Evolutionary conservation across 2,888 invertebrate species (phyloP).

Genomic region (Melanophora roralis): DNA sequence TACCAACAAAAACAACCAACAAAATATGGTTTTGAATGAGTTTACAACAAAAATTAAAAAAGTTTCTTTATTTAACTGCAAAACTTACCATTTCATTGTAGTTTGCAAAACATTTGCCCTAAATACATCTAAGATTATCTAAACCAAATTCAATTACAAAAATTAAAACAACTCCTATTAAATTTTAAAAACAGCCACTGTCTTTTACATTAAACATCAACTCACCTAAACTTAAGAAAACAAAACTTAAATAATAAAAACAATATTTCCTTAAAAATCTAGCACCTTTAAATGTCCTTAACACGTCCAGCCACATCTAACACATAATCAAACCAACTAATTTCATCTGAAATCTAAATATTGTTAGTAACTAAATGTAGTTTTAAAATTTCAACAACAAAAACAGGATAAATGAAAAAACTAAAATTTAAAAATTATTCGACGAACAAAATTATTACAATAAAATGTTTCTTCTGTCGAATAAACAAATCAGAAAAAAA

Average conservation of each 20-base stretch:
- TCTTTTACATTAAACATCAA: conserved; percentile 9
- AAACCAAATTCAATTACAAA: neutral
- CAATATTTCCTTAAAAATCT: conserved; percentile 33
- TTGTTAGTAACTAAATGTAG: conserved; percentile 49
- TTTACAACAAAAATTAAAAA: too few relatives aligned
- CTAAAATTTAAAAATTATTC: neutral
- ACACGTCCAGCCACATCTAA: conserved; percentile 8
- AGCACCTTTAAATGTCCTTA: conserved; percentile 53
- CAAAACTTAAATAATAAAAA: conserved; percentile 28
- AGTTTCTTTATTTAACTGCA: too few relatives aligned
- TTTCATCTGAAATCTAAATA: conserved; percentile 35
- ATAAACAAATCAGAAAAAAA: neutral
- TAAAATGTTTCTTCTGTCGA: neutral
- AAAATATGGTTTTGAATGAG: conserved; percentile 32
- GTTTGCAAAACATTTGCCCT: neutral
- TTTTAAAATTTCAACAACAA: conserved; percentile 41
- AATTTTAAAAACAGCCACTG: neutral
- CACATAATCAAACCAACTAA: neutral
- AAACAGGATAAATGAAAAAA: conserved; percentile 3
- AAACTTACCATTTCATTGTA: neutral
- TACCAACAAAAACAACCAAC: neutral
- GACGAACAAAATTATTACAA: neutral
- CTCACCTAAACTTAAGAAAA: conserved; percentile 38
- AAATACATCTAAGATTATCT: conserved; percentile 7
- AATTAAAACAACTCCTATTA: neutral